Percentiles rank a stretch among this genome's conserved stretches.
Evolutionary conservation across 2,797 vertebrate species (phyloP).

Genomic region (Onychomys torridus): DNA sequence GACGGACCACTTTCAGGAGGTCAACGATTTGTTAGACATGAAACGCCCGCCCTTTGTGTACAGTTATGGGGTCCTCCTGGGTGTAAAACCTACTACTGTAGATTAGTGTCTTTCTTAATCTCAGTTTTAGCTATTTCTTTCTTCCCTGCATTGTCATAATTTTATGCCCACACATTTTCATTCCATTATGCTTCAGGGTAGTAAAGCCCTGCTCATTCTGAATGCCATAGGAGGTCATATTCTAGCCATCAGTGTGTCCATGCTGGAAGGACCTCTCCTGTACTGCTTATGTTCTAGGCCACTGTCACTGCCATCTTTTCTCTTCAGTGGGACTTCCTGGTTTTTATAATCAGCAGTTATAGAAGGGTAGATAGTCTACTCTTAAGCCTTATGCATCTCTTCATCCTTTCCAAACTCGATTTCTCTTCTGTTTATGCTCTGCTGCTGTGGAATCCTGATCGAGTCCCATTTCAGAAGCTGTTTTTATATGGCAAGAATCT

Average conservation of each 20-base stretch:
- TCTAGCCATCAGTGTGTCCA: neutral
- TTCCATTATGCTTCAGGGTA: neutral
- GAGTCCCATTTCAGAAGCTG: conserved; percentile 41
- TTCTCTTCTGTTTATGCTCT: conserved; percentile 25
- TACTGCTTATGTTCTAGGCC: neutral
- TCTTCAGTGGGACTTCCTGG: conserved; percentile 36
- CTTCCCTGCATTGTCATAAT: neutral
- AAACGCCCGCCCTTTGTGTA: neutral
- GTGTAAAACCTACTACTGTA: neutral
- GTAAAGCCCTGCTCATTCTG: neutral
- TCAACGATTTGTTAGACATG: neutral
- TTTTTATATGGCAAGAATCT: conserved; percentile 54
- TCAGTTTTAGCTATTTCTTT: neutral
- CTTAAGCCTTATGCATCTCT: conserved; percentile 55
- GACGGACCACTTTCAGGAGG: neutral
- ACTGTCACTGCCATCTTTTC: conserved; percentile 45
- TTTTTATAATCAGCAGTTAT: conserved; percentile 48
- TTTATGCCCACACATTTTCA: neutral
- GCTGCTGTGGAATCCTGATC: neutral
- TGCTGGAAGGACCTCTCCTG: neutral
- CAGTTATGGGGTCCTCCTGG: neutral
- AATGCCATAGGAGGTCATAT: neutral
- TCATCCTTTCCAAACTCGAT: conserved; percentile 41
- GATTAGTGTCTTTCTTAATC: neutral
- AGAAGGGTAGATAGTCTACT: conserved; percentile 39